Conservation (phyloP, 2,797 vertebrate genomes). For the Chiroxiphia lanceolata region DNA sequence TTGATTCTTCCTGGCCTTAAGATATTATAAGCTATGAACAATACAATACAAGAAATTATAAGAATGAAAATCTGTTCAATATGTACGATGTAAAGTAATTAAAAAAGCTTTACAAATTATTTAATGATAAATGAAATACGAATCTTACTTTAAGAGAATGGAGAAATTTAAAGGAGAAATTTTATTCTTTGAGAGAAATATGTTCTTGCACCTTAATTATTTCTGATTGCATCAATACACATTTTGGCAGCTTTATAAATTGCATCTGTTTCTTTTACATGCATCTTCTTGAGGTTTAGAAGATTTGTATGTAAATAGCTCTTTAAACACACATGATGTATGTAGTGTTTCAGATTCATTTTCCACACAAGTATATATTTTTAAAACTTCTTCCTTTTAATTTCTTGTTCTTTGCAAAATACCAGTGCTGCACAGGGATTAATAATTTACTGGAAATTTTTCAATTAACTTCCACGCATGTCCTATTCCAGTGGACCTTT, state of each 20-base stretch:
- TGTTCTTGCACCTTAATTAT: not conserved
- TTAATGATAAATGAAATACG: not conserved
- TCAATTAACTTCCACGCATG: not conserved
- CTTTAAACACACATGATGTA: not conserved
- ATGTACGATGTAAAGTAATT: not conserved
- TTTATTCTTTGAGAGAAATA: not conserved
- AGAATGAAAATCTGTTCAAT: not conserved
- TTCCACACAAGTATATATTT: not conserved
- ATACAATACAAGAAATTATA: not conserved
- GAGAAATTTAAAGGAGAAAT: not conserved
- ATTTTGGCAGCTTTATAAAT: not conserved
- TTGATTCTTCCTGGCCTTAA: not conserved
- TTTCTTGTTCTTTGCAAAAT: not conserved
- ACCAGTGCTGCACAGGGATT: not conserved
- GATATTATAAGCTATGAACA: not conserved
- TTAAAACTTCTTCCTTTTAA: not conserved
- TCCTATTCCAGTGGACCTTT: not conserved
- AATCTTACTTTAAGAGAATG: not conserved
- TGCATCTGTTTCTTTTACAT: not conserved
- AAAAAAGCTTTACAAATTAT: not conserved
- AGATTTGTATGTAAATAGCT: not conserved
- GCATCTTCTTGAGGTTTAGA: not conserved
- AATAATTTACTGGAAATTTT: not conserved
- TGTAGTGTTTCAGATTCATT: not conserved
- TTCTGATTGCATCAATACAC: not conserved